A percentile compares a stretch with the other conserved stretches of the same genome.
Evolutionary conservation across 2,113 vertebrate genomes (phyloP).

Genomic region (Zonotrichia leucophrys): DNA sequence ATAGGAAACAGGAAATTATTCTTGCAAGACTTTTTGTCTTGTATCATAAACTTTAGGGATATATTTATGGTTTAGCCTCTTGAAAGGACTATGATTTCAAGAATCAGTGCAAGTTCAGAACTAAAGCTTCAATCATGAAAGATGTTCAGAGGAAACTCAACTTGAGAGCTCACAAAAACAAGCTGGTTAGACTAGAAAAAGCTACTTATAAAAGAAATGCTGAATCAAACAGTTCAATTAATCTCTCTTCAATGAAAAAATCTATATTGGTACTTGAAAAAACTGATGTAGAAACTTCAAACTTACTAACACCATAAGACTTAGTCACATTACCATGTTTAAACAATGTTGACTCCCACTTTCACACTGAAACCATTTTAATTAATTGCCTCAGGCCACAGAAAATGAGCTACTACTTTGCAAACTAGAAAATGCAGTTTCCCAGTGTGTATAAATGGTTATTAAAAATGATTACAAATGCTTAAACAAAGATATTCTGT

Average conservation of each 20-base stretch:
- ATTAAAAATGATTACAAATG: not conserved
- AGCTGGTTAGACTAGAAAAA: not conserved
- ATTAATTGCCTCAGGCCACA: not conserved
- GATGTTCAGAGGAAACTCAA: not conserved
- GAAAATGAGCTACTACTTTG: not conserved
- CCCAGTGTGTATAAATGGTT: not conserved
- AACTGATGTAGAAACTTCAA: not conserved
- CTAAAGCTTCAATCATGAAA: not conserved
- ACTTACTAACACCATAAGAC: not conserved
- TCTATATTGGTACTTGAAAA: not conserved
- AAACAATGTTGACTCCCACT: constrained; percentile 11
- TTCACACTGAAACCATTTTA: not conserved
- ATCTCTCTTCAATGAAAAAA: not conserved
- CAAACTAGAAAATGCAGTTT: constrained; percentile 2
- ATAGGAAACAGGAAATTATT: not conserved
- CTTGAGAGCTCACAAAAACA: not conserved
- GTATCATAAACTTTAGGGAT: not conserved
- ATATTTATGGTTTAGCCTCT: not conserved
- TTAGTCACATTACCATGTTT: not conserved
- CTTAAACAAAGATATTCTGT: not conserved
- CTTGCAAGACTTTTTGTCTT: not conserved
- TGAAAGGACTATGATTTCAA: not conserved
- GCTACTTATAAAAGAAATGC: not conserved
- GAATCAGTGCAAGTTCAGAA: not conserved
- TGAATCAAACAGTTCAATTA: not conserved